phyloP scores from a whole-genome alignment of 1,140 invertebrate species.

The Ridgeia piscesae region DNA sequence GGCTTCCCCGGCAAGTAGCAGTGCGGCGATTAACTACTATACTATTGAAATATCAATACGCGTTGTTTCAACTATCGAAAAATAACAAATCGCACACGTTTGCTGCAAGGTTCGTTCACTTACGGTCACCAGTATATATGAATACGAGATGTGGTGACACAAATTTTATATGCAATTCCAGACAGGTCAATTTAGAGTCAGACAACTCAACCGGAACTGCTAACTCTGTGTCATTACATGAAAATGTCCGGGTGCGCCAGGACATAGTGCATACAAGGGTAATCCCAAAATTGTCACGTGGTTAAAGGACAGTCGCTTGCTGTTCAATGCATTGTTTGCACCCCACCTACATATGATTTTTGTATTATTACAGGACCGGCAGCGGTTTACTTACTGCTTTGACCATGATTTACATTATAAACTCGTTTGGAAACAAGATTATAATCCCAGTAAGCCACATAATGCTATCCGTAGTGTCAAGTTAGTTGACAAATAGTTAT shows the following conservation, averaged over 20 bases:
- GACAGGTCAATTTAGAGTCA: background rate
- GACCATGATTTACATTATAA: background rate
- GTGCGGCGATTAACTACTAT: constrained; percentile 4
- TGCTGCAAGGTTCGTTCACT: background rate
- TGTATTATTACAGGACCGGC: background rate
- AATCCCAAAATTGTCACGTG: background rate
- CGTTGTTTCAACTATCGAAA: background rate
- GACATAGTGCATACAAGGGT: background rate
- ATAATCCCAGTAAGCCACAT: background rate
- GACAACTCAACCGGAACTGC: constrained; percentile 3
- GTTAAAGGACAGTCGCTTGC: background rate
- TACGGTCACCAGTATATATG: background rate
- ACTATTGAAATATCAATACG: constrained; percentile 1
- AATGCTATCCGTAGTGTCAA: too few relatives aligned
- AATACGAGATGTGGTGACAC: background rate
- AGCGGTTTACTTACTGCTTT: background rate
- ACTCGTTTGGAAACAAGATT: background rate
- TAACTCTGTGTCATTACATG: background rate
- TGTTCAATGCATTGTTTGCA: background rate
- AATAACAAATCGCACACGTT: background rate
- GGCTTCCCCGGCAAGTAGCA: background rate
- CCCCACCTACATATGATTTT: background rate
- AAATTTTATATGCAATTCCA: constrained; percentile 6
- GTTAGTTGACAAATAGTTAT: too few relatives aligned
- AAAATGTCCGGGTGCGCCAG: background rate